These are phyloP conservation scores for Xanthia icteritia DNA, from an alignment of 2,888 invertebrate species.

Conservation along the genomic window DNA sequence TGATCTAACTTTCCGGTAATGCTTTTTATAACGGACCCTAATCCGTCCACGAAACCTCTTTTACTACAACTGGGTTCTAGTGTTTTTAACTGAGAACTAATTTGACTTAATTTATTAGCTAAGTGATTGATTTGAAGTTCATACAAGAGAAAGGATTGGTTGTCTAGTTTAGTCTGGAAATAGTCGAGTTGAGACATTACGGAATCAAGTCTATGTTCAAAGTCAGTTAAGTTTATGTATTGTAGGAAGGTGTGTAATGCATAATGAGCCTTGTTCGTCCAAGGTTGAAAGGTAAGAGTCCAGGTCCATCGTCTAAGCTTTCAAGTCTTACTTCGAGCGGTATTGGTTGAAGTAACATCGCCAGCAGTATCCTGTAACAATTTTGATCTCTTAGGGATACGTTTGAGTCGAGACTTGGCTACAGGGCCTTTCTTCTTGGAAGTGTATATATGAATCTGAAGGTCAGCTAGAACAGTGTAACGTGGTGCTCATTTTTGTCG, in stretches of 20 bases:
- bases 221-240: conserved; percentile 6
- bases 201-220: background rate
- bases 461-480: conserved; percentile 16
- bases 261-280: background rate
- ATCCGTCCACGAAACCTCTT: conserved; percentile 4
- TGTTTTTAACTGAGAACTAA: background rate
- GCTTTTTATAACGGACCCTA: conserved; percentile 26
- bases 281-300: background rate
- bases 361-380: background rate
- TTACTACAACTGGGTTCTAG: background rate
- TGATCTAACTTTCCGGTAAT: conserved; percentile 14
- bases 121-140: background rate
- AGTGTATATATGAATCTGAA: conserved; percentile 4
- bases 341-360: background rate
- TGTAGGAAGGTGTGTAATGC: conserved; percentile 13
- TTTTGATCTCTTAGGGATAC: background rate
- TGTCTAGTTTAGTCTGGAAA: background rate
- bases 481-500: conserved; percentile 17
- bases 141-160: background rate
- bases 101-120: background rate
- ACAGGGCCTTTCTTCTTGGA: conserved; percentile 1
- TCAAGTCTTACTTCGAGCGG: background rate
- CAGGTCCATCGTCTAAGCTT: background rate
- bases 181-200: background rate
- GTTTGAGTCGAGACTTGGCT: conserved; percentile 1